phyloP scores from a whole-genome alignment of 2,797 vertebrate species.

The Apogon hyalosoma region DNA sequence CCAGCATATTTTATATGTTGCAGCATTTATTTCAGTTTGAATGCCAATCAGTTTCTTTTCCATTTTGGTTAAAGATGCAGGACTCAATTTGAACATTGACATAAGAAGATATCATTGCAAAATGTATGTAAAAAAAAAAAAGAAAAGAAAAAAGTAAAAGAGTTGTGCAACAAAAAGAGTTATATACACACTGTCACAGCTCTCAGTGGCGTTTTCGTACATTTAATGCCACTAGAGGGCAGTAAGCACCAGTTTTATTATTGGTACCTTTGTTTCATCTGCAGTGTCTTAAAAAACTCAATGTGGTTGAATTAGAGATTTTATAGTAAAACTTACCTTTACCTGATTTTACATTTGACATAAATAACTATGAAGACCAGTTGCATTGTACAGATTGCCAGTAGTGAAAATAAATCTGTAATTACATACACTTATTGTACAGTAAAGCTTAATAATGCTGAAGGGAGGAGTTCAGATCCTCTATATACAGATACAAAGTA shows the following conservation, averaged over 20 bases:
- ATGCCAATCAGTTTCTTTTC: slow-evolving; percentile 8
- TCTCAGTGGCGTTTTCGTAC: background rate
- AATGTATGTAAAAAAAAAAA: background rate
- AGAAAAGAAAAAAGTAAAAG: background rate
- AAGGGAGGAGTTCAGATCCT: background rate
- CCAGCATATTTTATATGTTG: background rate
- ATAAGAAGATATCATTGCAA: slow-evolving; percentile 9
- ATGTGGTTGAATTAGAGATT: background rate
- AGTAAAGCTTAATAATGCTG: slow-evolving; percentile 13
- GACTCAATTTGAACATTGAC: slow-evolving; percentile 5
- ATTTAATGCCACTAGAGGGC: slow-evolving; percentile 59
- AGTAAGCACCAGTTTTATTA: slow-evolving; percentile 17
- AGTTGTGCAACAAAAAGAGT: background rate
- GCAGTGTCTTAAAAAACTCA: slow-evolving; percentile 2
- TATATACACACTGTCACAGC: background rate
- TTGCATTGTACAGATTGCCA: slow-evolving; percentile 20
- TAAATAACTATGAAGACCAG: slow-evolving; percentile 1
- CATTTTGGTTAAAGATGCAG: slow-evolving; percentile 14
- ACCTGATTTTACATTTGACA: background rate
- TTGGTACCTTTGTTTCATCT: slow-evolving; percentile 1
- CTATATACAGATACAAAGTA: background rate
- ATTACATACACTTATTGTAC: slow-evolving; percentile 20
- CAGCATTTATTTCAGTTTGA: slow-evolving; percentile 14
- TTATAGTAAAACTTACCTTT: background rate
- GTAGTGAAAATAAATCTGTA: slow-evolving; percentile 16